phyloP scores from a whole-genome alignment of 2,113 vertebrate species.

The Lampris megalopsis region DNA sequence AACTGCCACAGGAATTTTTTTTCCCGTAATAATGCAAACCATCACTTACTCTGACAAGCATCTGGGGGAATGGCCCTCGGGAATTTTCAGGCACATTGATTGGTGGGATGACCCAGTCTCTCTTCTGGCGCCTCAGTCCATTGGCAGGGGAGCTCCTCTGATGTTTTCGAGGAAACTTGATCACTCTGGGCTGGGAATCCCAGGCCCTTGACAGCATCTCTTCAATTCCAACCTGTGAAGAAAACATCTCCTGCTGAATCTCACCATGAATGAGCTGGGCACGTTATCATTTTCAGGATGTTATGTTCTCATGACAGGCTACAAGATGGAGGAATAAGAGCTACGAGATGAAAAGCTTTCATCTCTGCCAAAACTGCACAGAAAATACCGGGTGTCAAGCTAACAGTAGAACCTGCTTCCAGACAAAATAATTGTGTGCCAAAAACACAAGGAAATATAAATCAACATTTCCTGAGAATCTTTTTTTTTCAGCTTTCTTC shows the following conservation, averaged over 20 bases:
- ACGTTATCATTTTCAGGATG: constrained; percentile 26
- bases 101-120: constrained; percentile 99
- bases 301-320: constrained; percentile 30
- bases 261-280: constrained; percentile 3
- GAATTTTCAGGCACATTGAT: constrained; percentile 99
- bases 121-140: constrained; percentile 92
- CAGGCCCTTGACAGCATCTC: constrained; percentile 78
- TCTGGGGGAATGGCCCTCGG: constrained; percentile 94
- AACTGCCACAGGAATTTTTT: constrained; percentile 1
- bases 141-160: constrained; percentile 77
- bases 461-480: constrained; percentile 26
- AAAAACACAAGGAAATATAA: constrained; percentile 15
- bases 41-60: constrained; percentile 94
- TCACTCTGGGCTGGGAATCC: constrained; percentile 83
- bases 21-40: constrained; percentile 23
- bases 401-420: constrained; percentile 26
- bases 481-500: constrained; percentile 35
- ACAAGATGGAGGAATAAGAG: constrained; percentile 44
- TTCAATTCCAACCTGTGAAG: constrained; percentile 76
- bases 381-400: constrained; percentile 41
- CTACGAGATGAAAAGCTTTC: constrained; percentile 41
- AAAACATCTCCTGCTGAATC: constrained; percentile 30
- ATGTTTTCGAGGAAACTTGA: constrained; percentile 84
- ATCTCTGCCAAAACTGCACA: constrained; percentile 32
- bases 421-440: constrained; percentile 30